Conservation (phyloP, 2,113 vertebrate species). For the Gymnobelideus leadbeateri region DNA sequence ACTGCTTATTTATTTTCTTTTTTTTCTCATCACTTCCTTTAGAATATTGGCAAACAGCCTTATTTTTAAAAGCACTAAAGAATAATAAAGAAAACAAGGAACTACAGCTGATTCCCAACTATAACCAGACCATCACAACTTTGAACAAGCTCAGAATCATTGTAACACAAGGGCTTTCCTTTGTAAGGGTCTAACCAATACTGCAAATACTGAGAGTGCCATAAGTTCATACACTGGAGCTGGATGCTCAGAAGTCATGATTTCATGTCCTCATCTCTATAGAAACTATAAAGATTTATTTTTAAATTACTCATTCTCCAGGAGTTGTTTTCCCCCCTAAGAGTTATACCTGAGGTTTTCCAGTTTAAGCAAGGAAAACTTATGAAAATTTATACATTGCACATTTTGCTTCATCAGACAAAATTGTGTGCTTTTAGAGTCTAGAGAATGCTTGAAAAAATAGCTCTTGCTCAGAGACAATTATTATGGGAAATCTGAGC, state of each 20-base stretch:
- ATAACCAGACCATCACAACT: not conserved
- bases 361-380: not conserved
- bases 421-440: constrained; percentile 36
- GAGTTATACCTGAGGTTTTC: not conserved
- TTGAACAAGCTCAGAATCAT: not conserved
- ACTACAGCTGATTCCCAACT: not conserved
- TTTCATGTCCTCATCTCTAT: constrained; percentile 25
- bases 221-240: not conserved
- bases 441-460: constrained; percentile 35
- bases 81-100: not conserved
- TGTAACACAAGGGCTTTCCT: not conserved
- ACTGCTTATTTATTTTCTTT: not conserved
- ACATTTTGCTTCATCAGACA: constrained; percentile 25
- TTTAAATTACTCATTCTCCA: constrained; percentile 10
- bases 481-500: not conserved
- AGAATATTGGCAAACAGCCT: not conserved
- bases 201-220: not conserved
- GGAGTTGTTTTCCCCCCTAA: not conserved
- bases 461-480: not conserved
- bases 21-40: not conserved
- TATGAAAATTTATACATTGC: constrained; percentile 17
- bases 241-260: not conserved
- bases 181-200: not conserved
- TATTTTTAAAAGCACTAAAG: not conserved
- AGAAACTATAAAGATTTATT: not conserved